Base-by-base conservation (phyloP, 2,797 vertebrate genomes). In the Xenentodon cancila region DNA sequence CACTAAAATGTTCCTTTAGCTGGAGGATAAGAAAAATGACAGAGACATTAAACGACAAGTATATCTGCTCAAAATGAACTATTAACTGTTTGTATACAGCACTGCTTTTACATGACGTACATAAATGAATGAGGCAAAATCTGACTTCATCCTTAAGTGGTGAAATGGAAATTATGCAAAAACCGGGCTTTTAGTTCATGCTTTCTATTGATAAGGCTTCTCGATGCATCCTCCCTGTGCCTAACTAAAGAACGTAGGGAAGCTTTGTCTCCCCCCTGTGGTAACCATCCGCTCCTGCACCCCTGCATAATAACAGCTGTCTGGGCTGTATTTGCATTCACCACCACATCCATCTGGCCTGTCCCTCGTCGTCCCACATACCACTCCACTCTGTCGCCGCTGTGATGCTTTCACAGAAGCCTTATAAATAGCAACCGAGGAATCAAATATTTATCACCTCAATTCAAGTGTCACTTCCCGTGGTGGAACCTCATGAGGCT, bases 251-350 rank as follows among this genome's bases (percentile, higher is more conserved):
- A 15, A 32, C 44, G 37, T 27, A 54, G 5, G 46, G 56, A 59
- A 64, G 44, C 59, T 75, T 71, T 86, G 87, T 89, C 79, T 68
- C 88, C 90, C 74, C 81, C 90, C 85, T 44, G 81, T 85, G 91
- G 79, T 6, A 12, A n/a, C 1, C 21, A 49, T 9, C 18, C 19
- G 8, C 20, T 52, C 42, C 4, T 49, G 49, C 84, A 74, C 7
- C 47, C 53, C 19, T 48, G 22, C 37, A 73, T 59, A 46, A 64
- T 22, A 75, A 65, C 49, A 61, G 48, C 73, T 60, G 59, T 59
- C 54, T 68, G 44, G 59, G 61, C 58, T 68, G 46, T 63, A 63
- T 87, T 77, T 61, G 59, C 62, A 79, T 80, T 84, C 75, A 77
- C 55, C 49, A n/a, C 58, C 64, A 50, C 15, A 8, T 77, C 50